These are phyloP conservation scores for fruit fly (Drosophila melanogaster) DNA, from an alignment of 1,140 invertebrate species.

Conservation along the genomic window DNA sequence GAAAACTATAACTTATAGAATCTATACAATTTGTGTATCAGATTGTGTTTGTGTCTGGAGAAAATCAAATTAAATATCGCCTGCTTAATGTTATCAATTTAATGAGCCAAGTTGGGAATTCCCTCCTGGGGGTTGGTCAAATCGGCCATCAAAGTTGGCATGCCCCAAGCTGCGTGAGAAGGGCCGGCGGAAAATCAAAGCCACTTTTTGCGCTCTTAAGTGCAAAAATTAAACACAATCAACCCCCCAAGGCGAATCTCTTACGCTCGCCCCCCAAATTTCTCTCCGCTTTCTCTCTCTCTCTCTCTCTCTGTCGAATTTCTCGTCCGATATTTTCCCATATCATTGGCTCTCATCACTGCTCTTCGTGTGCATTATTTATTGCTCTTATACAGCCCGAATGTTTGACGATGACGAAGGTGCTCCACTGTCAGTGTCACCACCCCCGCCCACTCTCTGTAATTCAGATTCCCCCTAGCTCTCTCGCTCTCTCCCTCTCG, in stretches of 20 bases:
- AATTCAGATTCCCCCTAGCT: neutral
- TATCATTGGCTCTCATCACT: slow-evolving; percentile 6
- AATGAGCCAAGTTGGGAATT: slow-evolving; percentile 33
- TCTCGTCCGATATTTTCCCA: slow-evolving; percentile 16
- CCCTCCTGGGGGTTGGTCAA: slow-evolving; percentile 35
- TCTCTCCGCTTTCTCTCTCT: slow-evolving; percentile 1
- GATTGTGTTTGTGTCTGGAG: neutral
- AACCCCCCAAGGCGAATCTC: slow-evolving; percentile 32
- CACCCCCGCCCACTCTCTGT: neutral
- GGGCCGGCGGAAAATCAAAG: slow-evolving; percentile 58
- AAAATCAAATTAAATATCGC: slow-evolving; percentile 29
- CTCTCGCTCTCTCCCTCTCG: slow-evolving; percentile 7
- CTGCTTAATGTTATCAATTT: slow-evolving; percentile 42
- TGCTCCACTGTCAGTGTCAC: slow-evolving; percentile 63
- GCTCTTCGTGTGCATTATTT: slow-evolving; percentile 61
- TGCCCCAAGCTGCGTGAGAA: slow-evolving; percentile 18
- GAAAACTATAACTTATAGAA: too few species aligned
- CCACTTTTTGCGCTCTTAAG: slow-evolving; percentile 74
- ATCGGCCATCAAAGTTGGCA: slow-evolving; percentile 28
- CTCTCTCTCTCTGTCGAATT: slow-evolving; percentile 8
- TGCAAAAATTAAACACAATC: slow-evolving; percentile 69
- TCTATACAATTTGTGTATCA: neutral
- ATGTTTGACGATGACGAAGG: slow-evolving; percentile 44
- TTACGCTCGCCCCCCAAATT: neutral
- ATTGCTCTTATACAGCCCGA: slow-evolving; percentile 60